Conservation (phyloP, 2,113 vertebrate genomes). For the Clarias gariepinus region DNA sequence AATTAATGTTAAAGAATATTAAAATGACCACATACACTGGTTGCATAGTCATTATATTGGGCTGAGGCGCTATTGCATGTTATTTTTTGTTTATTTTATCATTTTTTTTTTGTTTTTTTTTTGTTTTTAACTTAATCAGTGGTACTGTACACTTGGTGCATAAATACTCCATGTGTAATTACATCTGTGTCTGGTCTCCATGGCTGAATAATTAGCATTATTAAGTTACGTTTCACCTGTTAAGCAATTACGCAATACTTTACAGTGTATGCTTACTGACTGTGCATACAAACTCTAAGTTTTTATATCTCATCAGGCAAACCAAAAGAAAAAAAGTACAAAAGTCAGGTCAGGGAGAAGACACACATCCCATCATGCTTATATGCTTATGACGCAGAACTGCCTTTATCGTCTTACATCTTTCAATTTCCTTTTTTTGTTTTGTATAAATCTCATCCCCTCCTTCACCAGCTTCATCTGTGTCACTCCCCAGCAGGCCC, state of each 20-base stretch:
- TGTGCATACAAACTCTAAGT: neutral
- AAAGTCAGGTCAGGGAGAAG: neutral
- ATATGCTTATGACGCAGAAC: neutral
- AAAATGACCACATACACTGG: neutral
- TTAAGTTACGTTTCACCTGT: neutral
- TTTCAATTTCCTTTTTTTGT: neutral
- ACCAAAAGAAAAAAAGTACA: neutral
- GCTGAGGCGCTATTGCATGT: neutral
- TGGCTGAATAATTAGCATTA: neutral
- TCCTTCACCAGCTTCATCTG: slow-evolving; percentile 24
- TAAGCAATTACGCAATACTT: neutral
- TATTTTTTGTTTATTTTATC: neutral
- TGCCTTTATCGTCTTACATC: neutral
- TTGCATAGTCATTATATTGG: neutral
- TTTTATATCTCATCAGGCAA: neutral
- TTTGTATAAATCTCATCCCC: neutral
- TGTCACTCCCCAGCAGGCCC: slow-evolving; percentile 15
- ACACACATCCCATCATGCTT: neutral
- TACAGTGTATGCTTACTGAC: neutral
- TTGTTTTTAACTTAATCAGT: neutral
- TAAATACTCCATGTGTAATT: neutral
- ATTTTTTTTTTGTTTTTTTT: neutral
- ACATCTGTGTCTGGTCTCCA: neutral
- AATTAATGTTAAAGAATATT: neutral
- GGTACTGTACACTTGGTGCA: neutral